A percentile compares a stretch with the other conserved stretches of the same genome.
Conservation (phyloP, 2,797 vertebrate genomes). For the Hydrolagus colliei region DNA sequence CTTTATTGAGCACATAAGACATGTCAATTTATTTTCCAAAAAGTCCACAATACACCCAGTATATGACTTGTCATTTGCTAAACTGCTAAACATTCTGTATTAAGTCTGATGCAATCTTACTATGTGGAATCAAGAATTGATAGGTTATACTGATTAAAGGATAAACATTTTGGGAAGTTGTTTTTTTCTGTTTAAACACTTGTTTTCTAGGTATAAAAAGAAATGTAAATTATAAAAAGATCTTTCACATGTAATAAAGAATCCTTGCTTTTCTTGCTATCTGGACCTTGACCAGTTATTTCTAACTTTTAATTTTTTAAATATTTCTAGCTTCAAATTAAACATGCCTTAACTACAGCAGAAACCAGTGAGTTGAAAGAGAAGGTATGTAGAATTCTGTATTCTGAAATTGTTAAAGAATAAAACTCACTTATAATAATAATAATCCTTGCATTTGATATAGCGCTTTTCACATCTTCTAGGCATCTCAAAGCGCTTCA, state of each 20-base stretch:
- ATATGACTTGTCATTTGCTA: not conserved
- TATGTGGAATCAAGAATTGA: too few relatives aligned
- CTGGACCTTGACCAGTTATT: not conserved
- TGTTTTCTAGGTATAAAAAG: too few relatives aligned
- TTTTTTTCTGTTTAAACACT: not conserved
- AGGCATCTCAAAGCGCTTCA: too few relatives aligned
- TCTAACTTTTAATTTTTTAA: not conserved
- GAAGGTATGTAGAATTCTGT: conserved; percentile 54
- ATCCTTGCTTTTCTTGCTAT: too few relatives aligned
- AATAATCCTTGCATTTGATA: too few relatives aligned
- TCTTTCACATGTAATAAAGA: too few relatives aligned
- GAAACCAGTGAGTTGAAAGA: conserved; percentile 75
- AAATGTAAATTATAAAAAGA: too few relatives aligned
- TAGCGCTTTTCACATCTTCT: too few relatives aligned
- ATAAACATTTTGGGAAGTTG: not conserved
- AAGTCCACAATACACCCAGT: not conserved
- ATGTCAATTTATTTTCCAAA: not conserved
- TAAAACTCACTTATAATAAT: too few relatives aligned
- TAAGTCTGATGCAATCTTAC: not conserved
- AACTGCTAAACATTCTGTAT: too few relatives aligned
- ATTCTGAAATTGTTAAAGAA: not conserved
- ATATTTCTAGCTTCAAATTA: conserved; percentile 66
- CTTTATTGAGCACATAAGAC: not conserved
- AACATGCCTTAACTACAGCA: conserved; percentile 65
- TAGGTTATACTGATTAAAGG: too few relatives aligned